Evolutionary conservation across 2,888 invertebrate species (phyloP).

Genomic region (Nomada lathburiana): DNA sequence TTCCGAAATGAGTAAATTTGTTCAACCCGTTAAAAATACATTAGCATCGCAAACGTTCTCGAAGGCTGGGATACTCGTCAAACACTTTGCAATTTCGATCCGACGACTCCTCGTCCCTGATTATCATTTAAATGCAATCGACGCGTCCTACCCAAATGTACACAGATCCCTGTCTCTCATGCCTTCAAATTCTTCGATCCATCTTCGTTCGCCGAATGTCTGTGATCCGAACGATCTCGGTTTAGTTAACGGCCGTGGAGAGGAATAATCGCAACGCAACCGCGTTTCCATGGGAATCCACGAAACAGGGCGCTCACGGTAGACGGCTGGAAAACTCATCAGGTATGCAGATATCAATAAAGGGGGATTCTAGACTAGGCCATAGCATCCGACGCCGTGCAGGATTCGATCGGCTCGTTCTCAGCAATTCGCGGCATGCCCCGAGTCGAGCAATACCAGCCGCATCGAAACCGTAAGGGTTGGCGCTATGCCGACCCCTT

Average conservation of each 20-base stretch:
- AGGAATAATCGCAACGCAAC: conserved; percentile 58
- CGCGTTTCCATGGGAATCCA: conserved; percentile 62
- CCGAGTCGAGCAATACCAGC: conserved; percentile 74
- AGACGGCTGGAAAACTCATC: conserved; percentile 74
- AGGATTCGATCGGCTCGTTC: conserved; percentile 75
- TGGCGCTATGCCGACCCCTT: conserved; percentile 72
- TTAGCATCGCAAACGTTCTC: too few relatives aligned
- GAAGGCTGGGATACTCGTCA: background rate
- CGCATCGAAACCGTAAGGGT: conserved; percentile 76
- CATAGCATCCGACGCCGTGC: conserved; percentile 67
- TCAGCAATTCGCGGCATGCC: conserved; percentile 80
- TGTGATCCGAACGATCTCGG: conserved; percentile 61
- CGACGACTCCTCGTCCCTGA: background rate
- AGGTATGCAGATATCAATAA: conserved; percentile 81
- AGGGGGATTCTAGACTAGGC: conserved; percentile 75
- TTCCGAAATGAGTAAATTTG: too few relatives aligned
- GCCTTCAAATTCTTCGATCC: conserved; percentile 42
- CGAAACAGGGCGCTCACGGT: conserved; percentile 53
- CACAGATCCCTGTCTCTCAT: conserved; percentile 14
- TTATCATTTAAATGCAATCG: conserved; percentile 24
- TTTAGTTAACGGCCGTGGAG: conserved; percentile 51
- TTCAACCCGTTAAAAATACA: too few relatives aligned
- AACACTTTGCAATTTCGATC: too few relatives aligned
- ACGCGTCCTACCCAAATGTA: background rate
- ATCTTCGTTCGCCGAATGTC: conserved; percentile 55